A percentile compares a stretch with the other conserved stretches of the same genome.
Evolutionary conservation across 2,888 invertebrate genomes (phyloP).

Genomic region (Sphaeridia pumilis): DNA sequence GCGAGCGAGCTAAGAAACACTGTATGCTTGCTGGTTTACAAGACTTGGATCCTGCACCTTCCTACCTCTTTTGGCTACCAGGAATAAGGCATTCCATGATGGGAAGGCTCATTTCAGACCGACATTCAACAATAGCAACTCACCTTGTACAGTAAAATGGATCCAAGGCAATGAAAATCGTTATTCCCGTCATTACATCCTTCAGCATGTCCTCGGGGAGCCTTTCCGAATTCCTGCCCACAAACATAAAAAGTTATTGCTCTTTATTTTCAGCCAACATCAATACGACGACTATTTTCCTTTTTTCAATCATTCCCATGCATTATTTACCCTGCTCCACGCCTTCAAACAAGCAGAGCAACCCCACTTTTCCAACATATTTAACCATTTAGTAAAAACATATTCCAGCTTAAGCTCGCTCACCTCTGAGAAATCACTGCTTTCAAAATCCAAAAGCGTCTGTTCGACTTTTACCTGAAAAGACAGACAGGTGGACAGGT

Average conservation of each 20-base stretch:
- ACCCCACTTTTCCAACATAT: no score
- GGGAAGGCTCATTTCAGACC: not conserved
- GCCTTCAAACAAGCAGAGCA: not conserved
- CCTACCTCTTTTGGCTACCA: no score
- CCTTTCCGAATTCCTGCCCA: not conserved
- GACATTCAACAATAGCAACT: not conserved
- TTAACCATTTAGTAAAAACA: not conserved
- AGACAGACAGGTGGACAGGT: no score
- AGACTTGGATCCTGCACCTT: no score
- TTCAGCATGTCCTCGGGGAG: not conserved
- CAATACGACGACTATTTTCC: no score
- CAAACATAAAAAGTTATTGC: not conserved
- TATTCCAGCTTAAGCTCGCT: not conserved
- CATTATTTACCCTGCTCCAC: no score
- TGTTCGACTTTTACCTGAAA: constrained; percentile 9
- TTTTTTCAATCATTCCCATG: no score
- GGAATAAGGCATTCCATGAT: no score
- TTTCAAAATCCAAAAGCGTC: constrained; percentile 7
- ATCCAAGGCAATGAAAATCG: constrained; percentile 30
- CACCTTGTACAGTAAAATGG: constrained; percentile 33
- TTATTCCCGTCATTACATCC: not conserved
- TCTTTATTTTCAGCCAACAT: no score
- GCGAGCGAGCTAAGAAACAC: no score
- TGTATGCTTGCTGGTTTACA: no score
- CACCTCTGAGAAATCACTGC: constrained; percentile 15